Conservation (phyloP, 2,797 vertebrate genomes). For the Hydrocynus forskahlii region DNA sequence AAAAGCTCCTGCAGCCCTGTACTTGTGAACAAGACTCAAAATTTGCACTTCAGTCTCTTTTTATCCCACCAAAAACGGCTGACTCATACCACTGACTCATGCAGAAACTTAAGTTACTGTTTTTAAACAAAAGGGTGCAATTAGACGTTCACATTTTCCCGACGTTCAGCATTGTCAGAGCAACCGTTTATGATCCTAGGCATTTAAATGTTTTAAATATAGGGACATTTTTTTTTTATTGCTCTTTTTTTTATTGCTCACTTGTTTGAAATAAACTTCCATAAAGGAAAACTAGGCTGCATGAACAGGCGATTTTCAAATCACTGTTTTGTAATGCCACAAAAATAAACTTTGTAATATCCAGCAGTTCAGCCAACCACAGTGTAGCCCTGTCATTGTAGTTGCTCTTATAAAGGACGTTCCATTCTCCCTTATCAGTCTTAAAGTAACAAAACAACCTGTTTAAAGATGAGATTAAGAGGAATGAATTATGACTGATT, state of each 20-base stretch:
- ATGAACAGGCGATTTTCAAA: neutral
- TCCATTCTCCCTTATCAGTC: no score
- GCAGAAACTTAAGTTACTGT: conserved; percentile 11
- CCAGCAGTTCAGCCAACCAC: neutral
- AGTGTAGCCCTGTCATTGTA: neutral
- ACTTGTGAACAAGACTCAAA: neutral
- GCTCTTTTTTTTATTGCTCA: neutral
- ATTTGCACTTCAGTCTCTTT: neutral
- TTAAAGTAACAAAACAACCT: no score
- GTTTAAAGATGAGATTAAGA: neutral
- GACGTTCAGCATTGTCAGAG: neutral
- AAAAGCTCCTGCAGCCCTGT: no score
- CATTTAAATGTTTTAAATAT: no score
- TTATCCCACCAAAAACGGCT: neutral
- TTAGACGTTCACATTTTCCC: neutral
- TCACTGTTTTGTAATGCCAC: neutral
- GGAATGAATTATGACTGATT: neutral
- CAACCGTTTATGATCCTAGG: neutral
- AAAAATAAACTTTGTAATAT: neutral
- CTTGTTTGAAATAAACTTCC: neutral
- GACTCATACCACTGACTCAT: conserved; percentile 1
- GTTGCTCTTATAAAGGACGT: no score
- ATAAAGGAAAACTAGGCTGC: neutral
- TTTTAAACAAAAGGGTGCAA: conserved; percentile 4
- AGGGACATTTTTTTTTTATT: no score